phyloP scores from a whole-genome alignment of 2,797 vertebrate genomes.

The Balearica regulorum region DNA sequence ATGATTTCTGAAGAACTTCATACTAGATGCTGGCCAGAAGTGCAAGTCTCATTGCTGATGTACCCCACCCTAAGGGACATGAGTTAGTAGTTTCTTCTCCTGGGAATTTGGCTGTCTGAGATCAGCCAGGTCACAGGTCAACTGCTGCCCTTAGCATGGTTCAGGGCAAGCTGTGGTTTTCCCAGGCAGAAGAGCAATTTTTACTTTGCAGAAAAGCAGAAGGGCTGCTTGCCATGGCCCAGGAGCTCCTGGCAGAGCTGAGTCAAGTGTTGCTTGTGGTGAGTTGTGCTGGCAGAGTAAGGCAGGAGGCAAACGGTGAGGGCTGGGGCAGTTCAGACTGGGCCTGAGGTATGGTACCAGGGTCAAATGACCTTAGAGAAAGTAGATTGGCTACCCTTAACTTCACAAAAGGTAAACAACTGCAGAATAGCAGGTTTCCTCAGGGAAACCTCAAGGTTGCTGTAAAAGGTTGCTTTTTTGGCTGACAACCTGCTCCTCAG shows the following conservation, averaged over 20 bases:
- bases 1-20: background rate
- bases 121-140: background rate
- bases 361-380: background rate
- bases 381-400: background rate
- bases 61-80: background rate
- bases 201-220: background rate
- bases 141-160: rapidly evolving
- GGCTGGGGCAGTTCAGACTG: background rate
- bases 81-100: background rate
- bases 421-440: background rate
- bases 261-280: background rate
- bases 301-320: background rate
- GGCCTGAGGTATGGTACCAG: background rate
- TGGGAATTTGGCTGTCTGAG: background rate
- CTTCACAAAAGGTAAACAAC: background rate
- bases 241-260: background rate
- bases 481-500: background rate
- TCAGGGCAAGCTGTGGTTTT: background rate
- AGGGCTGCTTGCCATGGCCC: background rate
- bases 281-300: background rate
- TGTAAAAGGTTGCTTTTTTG: background rate
- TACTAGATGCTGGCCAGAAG: background rate
- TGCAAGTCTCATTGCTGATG: background rate
- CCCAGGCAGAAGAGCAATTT: background rate
- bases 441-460: background rate